phyloP scores from a whole-genome alignment of 2,888 invertebrate species.

The Hypomecis punctinalis region DNA sequence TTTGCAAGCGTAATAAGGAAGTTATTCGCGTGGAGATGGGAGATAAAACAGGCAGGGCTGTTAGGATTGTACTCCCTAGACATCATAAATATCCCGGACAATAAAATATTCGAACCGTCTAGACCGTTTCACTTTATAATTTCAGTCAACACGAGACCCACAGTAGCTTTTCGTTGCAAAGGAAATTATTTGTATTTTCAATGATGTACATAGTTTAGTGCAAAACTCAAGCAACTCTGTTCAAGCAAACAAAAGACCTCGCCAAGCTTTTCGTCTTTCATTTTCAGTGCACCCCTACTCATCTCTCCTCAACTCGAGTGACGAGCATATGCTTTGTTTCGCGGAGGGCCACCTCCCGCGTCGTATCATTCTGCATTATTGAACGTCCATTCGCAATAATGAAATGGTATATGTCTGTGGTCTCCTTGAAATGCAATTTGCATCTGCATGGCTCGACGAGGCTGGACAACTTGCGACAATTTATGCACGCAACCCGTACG shows the following conservation, averaged over 20 bases:
- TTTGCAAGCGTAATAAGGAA: conserved; percentile 3
- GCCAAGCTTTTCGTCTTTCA: no score
- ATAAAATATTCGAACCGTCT: no score
- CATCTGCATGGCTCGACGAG: conserved; percentile 31
- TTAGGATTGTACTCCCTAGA: not conserved
- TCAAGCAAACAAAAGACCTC: no score
- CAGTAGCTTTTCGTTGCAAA: no score
- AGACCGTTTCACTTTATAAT: not conserved
- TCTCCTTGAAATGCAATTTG: conserved; percentile 39
- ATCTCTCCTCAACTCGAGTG: conserved; percentile 53
- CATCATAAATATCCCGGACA: not conserved
- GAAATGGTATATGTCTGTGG: conserved; percentile 46
- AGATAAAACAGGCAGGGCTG: conserved; percentile 7
- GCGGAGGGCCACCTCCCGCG: conserved; percentile 57
- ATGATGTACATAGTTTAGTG: no score
- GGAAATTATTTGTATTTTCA: no score
- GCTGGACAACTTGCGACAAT: conserved; percentile 13
- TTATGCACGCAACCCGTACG: conserved; percentile 14
- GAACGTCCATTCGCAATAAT: conserved; percentile 48
- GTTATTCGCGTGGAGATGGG: conserved; percentile 1
- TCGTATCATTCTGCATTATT: conserved; percentile 56
- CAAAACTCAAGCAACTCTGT: no score
- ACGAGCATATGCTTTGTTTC: conserved; percentile 60
- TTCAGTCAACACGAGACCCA: not conserved
- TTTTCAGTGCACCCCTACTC: conserved; percentile 25